phyloP scores from a whole-genome alignment of 1,140 invertebrate species.

The Brachionus asplanchnoidis region DNA sequence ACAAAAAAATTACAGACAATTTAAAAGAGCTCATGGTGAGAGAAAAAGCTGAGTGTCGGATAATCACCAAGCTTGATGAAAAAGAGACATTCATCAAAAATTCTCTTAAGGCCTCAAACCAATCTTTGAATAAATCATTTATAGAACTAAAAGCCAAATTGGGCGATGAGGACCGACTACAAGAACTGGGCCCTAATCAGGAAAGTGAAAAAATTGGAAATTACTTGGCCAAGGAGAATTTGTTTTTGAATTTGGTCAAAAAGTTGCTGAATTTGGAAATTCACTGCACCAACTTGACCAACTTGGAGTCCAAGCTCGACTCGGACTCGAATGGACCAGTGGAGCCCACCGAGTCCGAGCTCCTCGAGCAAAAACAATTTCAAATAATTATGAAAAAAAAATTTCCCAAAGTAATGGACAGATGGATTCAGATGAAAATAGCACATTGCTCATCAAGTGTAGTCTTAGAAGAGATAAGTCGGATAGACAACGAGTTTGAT shows the following conservation, averaged over 20 bases:
- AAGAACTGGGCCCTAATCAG: neutral
- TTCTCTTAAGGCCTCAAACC: neutral
- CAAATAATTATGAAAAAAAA: slow-evolving; percentile 21
- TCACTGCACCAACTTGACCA: neutral
- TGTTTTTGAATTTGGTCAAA: neutral
- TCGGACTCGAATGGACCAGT: neutral
- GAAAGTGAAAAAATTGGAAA: neutral
- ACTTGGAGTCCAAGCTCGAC: neutral
- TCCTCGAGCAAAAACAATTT: slow-evolving; percentile 6
- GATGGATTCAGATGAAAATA: slow-evolving; percentile 5
- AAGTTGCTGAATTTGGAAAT: neutral
- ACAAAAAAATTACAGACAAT: neutral
- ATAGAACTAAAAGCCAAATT: slow-evolving; percentile 25
- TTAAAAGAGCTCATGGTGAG: neutral
- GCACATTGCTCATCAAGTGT: neutral
- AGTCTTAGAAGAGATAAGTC: neutral
- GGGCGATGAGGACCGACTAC: neutral
- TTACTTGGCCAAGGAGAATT: neutral
- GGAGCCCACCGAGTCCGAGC: neutral
- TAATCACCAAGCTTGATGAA: slow-evolving; percentile 13
- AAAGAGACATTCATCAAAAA: slow-evolving; percentile 1
- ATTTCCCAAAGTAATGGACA: slow-evolving; percentile 28
- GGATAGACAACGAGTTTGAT: slow-evolving; percentile 5
- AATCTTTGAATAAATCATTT: neutral
- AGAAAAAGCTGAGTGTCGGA: neutral